Base-by-base conservation (phyloP, 1,140 invertebrate species). In the Drosophila bifasciata region DNA sequence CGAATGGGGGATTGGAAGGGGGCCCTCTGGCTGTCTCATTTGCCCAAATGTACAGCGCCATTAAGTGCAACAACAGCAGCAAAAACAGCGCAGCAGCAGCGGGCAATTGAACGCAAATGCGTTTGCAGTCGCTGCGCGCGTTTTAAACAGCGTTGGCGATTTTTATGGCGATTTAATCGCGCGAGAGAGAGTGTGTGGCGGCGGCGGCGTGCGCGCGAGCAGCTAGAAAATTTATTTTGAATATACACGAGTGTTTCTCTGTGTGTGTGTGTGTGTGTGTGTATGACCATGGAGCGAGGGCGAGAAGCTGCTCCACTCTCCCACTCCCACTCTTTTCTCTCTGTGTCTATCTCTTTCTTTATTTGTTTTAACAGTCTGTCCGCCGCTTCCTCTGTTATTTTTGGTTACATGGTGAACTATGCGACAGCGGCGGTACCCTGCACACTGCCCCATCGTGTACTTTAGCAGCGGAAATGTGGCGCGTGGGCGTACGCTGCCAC, bases 121-220 rank as follows among this genome's bases (percentile, higher is more conserved):
- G 79, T 73, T 68, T 52, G 52, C 53, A 45, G 43, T 44, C 53
- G 49, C 61, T 55, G 70, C 67, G 68, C 76, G 77, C 68, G 57
- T 79, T 71, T 83, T 74, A 66, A 63, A 74, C 67, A 81, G 79
- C 71, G 76, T 80, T 77, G 77, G 83, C 83, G 64, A 81, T 88
- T 83, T 88, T 88, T 79, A 88, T 88, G 84, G 83, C 84, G 76
- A 69, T 86, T 86, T 86, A 86, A 86, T 81, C 80, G 77, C 58
- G 53, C 63, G 73, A 70, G 59, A 70, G 59, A 36, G 32, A 36
- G 32, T 36, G 32, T 36, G 32, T 13, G 32, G 32, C 6, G 23
- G 23, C 32, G 32, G 32, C 6, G 23, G 23, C 32, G 32, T 36
- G 32, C 32, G 77, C 77, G 64, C 60, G 69, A 60, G 21, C 61